Base-by-base conservation (phyloP, 1,140 invertebrate genomes). In the Tetramorium alpestre region DNA sequence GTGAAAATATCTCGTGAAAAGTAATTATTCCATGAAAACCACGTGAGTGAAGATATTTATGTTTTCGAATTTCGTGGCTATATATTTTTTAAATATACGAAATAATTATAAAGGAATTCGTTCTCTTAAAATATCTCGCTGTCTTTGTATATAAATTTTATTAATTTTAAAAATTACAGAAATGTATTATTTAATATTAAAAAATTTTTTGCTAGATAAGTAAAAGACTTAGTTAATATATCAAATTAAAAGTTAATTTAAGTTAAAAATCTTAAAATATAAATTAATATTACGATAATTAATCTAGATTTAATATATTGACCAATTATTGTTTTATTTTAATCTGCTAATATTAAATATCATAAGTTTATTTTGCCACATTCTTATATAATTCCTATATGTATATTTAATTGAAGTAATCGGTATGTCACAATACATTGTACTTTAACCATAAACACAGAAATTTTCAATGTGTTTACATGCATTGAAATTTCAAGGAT, bases 181-280 rank as follows among this genome's bases (percentile, higher is more conserved):
- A 33, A 54, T 25, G 18, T 72, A 38, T 54, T 10, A 18, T n/a
- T 54, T 51, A 54, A 72, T 54, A 72, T 22, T 38, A 54, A 38
- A 22, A 22, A 62, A 22, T 11, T 47, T 47, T 64, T 44, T 16
- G 2, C 2, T 77, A 38, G 0, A 78, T 0, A 67, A 67, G 0
- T 78, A 47, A 65, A 78, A 65, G 3, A 47, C 65, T 47, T 65
- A n/a, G 33, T 33, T 64, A 65, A 3, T 0, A 10, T 78, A 64
- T 28, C 67, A 67, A n/a, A 62, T n/a, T 78, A 22, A 67, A 64
- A 25, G 11, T 73, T 73, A 56, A 56, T 56, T 38, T 65, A 2
- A 65, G n/a, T 51, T 33, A 13, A 13, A n/a, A 54, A 72, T 54
- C 11, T 28, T n/a, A 10, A 62, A 33, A 28, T 72, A 18, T 51